Conservation (phyloP, 2,888 invertebrate species). For the Pollenia amentaria region DNA sequence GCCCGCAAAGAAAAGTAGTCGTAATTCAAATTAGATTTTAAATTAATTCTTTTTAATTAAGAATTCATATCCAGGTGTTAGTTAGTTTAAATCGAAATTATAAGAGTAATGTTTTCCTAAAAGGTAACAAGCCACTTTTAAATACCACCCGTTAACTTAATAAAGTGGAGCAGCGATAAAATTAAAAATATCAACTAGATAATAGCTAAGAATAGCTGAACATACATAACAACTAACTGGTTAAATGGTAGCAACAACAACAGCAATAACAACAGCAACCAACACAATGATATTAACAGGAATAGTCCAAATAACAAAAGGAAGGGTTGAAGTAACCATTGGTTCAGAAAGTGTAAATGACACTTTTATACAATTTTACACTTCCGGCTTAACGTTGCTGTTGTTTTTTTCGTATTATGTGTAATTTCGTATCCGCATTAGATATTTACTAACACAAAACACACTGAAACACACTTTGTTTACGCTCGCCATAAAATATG, state of each 20-base stretch:
- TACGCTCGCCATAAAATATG: constrained; percentile 8
- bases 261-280: constrained; percentile 40
- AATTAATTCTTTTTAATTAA: too few relatives aligned
- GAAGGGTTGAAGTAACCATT: constrained; percentile 63
- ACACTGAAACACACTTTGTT: neutral
- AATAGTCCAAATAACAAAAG: constrained; percentile 52
- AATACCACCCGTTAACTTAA: neutral
- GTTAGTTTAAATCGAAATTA: too few relatives aligned
- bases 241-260: constrained; percentile 14
- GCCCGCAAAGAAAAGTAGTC: too few relatives aligned
- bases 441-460: neutral
- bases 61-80: too few relatives aligned
- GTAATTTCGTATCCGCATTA: constrained; percentile 51
- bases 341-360: constrained; percentile 72
- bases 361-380: constrained; percentile 72
- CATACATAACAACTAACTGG: constrained; percentile 7
- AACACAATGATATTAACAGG: constrained; percentile 48
- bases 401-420: constrained; percentile 33
- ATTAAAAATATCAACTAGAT: neutral
- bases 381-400: constrained; percentile 64
- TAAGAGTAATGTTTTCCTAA: neutral
- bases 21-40: too few relatives aligned
- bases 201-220: constrained; percentile 11
- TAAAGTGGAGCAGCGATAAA: neutral
- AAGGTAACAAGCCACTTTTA: neutral